These are phyloP conservation scores for Lepilemur ruficaudatus DNA, from an alignment of 2,797 vertebrate genomes.

Conservation along the genomic window DNA sequence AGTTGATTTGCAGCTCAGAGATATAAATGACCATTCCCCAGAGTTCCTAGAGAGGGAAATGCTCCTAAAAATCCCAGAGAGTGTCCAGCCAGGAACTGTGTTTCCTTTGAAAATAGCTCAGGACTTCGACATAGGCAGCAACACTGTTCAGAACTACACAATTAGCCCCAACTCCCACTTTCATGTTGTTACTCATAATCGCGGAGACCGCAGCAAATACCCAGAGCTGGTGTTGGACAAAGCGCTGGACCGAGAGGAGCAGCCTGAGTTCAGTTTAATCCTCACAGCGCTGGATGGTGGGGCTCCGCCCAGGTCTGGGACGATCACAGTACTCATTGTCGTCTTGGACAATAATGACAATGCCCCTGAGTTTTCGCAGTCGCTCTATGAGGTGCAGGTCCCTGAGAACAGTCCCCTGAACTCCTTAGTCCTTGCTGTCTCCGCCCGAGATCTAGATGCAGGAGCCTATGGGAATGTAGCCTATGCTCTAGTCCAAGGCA, in stretches of 20 bases:
- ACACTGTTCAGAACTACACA: slow-evolving; percentile 71
- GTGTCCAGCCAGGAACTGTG: fast-evolving
- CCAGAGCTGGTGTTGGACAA: slow-evolving; percentile 66
- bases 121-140: slow-evolving; percentile 74
- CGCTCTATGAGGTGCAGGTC: neutral
- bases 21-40: slow-evolving; percentile 79
- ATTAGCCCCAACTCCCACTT: slow-evolving; percentile 57
- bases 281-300: slow-evolving; percentile 60
- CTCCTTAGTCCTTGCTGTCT: neutral
- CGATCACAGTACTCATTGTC: neutral
- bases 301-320: neutral
- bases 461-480: slow-evolving; percentile 81
- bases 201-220: neutral
- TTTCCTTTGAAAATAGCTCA: slow-evolving; percentile 61
- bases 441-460: slow-evolving; percentile 54
- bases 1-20: slow-evolving; percentile 65
- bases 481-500: slow-evolving; percentile 36
- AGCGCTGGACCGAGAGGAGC: slow-evolving; percentile 70
- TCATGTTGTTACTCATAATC: neutral
- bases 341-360: slow-evolving; percentile 76
- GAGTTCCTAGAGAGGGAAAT: slow-evolving; percentile 51
- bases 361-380: neutral
- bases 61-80: slow-evolving; percentile 35
- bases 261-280: neutral
- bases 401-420: neutral